These are phyloP conservation scores for Cuculus canorus DNA, from an alignment of 2,797 vertebrate species.

Conservation along the genomic window DNA sequence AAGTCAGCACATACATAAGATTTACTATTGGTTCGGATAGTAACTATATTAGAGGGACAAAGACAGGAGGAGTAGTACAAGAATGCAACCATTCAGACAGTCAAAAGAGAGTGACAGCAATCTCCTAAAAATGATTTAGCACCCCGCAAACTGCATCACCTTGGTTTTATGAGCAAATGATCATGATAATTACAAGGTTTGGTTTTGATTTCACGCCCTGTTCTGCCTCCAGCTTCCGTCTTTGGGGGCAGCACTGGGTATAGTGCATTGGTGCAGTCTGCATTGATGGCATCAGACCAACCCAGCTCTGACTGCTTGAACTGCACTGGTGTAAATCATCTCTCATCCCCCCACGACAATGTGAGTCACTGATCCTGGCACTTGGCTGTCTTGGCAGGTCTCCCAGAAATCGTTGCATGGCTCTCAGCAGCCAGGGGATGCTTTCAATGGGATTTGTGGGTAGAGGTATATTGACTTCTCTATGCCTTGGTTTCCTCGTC, in stretches of 20 bases:
- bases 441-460: conserved; percentile 62
- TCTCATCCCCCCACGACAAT: background rate
- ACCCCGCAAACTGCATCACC: background rate
- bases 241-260: background rate
- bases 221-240: background rate
- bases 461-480: conserved; percentile 43
- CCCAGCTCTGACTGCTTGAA: background rate
- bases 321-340: conserved; percentile 63
- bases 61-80: background rate
- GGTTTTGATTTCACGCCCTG: background rate
- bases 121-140: background rate
- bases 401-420: conserved; percentile 43
- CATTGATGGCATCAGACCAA: conserved; percentile 23
- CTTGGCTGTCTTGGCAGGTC: conserved; percentile 49
- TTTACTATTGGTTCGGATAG: background rate
- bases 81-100: background rate
- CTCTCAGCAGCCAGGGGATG: conserved; percentile 47
- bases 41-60: background rate
- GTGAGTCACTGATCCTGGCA: conserved; percentile 56
- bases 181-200: background rate
- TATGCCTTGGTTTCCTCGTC: conserved; percentile 3
- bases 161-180: background rate
- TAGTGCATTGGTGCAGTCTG: conserved; percentile 19
- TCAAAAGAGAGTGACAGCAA: background rate
- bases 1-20: background rate